Percentiles rank a stretch among this genome's conserved stretches.
These are phyloP conservation scores for Aphelenchoides besseyi DNA, from an alignment of 1,140 invertebrate species.

Conservation along the genomic window DNA sequence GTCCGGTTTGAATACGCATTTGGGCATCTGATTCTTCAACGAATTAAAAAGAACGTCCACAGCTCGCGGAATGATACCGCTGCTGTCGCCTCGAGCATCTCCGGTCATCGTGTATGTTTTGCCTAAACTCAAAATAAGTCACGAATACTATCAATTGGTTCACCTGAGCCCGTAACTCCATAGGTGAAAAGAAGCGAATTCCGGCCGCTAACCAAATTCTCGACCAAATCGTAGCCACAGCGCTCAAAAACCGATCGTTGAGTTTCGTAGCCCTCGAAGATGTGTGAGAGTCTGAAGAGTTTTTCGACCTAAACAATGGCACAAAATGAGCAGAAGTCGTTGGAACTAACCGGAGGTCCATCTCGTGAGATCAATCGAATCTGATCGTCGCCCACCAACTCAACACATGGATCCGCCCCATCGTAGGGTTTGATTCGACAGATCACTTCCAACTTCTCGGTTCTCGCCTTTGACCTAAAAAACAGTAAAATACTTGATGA, in stretches of 20 bases:
- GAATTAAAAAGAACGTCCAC: conserved; percentile 57
- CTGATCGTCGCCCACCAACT: background rate
- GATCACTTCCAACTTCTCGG: background rate
- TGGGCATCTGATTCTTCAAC: conserved; percentile 34
- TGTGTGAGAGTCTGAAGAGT: conserved; percentile 69
- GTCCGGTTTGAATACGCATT: conserved; percentile 52
- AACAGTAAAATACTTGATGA: background rate
- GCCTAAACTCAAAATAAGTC: conserved; percentile 28
- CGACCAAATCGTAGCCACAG: conserved; percentile 80
- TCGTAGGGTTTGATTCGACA: background rate
- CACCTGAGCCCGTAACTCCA: conserved; percentile 45
- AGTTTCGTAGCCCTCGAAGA: conserved; percentile 74
- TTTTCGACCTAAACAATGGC: conserved; percentile 34
- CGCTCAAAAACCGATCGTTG: conserved; percentile 82
- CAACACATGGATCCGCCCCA: background rate
- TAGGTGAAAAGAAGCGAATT: conserved; percentile 69
- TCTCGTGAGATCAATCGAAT: background rate
- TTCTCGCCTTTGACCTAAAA: background rate
- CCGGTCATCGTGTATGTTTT: conserved; percentile 58
- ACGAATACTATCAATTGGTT: too few species aligned
- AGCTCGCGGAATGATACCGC: conserved; percentile 51
- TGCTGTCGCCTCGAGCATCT: conserved; percentile 17
- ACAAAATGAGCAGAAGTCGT: background rate
- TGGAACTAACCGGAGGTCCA: background rate
- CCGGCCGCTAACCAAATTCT: conserved; percentile 70